phyloP scores from a whole-genome alignment of 2,797 vertebrate genomes.

The Lepus townsendii region DNA sequence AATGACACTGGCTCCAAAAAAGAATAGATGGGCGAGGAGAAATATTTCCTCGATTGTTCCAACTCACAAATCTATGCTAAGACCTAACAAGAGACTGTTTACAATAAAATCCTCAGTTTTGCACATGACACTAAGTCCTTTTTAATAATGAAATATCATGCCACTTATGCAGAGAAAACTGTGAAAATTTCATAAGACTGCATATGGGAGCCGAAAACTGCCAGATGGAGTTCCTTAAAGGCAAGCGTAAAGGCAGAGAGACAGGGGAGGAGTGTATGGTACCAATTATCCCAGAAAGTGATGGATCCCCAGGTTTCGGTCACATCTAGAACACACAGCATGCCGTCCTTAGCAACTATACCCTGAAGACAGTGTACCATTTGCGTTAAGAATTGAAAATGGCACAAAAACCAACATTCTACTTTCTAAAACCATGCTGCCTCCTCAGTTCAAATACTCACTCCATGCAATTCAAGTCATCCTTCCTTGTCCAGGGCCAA shows the following conservation, averaged over 20 bases:
- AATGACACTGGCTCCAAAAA: slow-evolving; percentile 13
- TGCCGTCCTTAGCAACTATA: not conserved
- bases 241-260: slow-evolving; percentile 27
- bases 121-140: slow-evolving; percentile 73
- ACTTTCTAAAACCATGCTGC: not conserved
- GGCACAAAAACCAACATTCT: not conserved
- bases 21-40: not conserved
- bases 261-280: not conserved
- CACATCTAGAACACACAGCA: not conserved
- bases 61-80: slow-evolving; percentile 54
- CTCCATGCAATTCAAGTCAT: not conserved
- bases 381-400: slow-evolving; percentile 5
- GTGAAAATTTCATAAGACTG: slow-evolving; percentile 72
- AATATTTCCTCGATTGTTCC: slow-evolving; percentile 57
- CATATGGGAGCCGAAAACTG: slow-evolving; percentile 68
- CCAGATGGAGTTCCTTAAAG: slow-evolving; percentile 71
- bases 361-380: slow-evolving; percentile 15
- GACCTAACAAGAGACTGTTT: slow-evolving; percentile 71
- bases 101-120: slow-evolving; percentile 74
- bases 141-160: slow-evolving; percentile 80
- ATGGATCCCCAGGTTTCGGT: slow-evolving; percentile 7
- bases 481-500: not conserved
- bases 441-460: not conserved
- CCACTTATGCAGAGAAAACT: slow-evolving; percentile 64
- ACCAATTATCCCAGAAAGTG: slow-evolving; percentile 58